Evolutionary conservation across 2,888 invertebrate genomes (phyloP).

Genomic region (Caenorhabditis sp.): DNA sequence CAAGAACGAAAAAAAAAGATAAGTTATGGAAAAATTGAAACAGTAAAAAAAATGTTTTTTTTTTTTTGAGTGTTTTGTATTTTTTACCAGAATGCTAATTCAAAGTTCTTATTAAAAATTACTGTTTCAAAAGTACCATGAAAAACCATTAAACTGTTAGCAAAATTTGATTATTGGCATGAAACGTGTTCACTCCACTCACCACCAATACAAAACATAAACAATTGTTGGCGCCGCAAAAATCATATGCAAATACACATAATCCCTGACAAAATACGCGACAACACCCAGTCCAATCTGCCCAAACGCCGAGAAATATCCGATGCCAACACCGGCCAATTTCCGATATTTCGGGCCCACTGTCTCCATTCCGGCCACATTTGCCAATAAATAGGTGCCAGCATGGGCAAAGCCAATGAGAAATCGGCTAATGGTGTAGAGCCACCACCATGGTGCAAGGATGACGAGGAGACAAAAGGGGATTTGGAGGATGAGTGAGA

Average conservation of each 20-base stretch:
- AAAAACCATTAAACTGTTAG: no score
- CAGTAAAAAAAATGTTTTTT: no score
- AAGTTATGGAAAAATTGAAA: no score
- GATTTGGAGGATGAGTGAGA: slow-evolving; percentile 81
- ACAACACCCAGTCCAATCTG: slow-evolving; percentile 52
- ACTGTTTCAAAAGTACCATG: no score
- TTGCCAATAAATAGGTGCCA: slow-evolving; percentile 83
- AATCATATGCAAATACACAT: slow-evolving; percentile 64
- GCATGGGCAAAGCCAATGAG: slow-evolving; percentile 82
- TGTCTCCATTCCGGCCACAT: slow-evolving; percentile 76
- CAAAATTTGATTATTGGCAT: no score
- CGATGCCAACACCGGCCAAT: slow-evolving; percentile 72
- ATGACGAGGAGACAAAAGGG: slow-evolving; percentile 80
- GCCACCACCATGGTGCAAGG: slow-evolving; percentile 79
- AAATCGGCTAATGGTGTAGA: slow-evolving; percentile 80
- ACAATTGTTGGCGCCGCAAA: slow-evolving; percentile 68
- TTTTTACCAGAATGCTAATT: no score
- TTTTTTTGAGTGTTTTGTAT: no score
- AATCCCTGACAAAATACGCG: slow-evolving; percentile 68
- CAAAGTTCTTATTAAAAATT: no score
- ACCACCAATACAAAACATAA: slow-evolving; percentile 70
- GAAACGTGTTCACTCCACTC: slow-evolving; percentile 17
- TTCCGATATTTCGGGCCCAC: slow-evolving; percentile 72
- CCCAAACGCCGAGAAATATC: slow-evolving; percentile 72
- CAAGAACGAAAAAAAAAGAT: no score